Evolutionary conservation across 2,797 vertebrate genomes (phyloP).

Genomic region (Cuniculus paca): DNA sequence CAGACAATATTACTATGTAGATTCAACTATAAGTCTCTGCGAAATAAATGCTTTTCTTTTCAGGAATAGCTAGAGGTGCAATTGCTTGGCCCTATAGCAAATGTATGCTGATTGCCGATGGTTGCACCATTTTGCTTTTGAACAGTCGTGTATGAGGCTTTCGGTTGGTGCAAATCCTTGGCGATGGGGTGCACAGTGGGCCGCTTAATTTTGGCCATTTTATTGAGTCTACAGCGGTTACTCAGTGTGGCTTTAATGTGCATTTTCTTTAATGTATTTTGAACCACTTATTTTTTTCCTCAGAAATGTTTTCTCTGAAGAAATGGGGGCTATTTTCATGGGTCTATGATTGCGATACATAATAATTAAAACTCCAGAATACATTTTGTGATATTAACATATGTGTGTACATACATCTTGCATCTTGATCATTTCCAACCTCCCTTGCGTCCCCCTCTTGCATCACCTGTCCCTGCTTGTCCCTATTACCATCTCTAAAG

Average conservation of each 20-base stretch:
- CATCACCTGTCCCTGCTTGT: neutral
- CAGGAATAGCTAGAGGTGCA: neutral
- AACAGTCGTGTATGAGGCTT: neutral
- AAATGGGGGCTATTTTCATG: neutral
- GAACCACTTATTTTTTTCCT: neutral
- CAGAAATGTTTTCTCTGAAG: neutral
- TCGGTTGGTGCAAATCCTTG: too few species aligned
- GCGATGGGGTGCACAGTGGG: too few species aligned
- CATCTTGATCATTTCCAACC: neutral
- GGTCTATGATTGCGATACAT: neutral
- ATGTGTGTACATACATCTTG: neutral
- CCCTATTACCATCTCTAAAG: neutral
- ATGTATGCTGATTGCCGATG: neutral
- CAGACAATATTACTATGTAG: neutral
- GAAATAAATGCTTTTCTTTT: neutral
- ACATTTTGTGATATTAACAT: neutral
- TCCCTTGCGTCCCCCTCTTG: neutral
- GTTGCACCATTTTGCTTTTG: neutral
- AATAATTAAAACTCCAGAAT: too few species aligned
- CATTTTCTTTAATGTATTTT: neutral
- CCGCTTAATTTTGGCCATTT: neutral
- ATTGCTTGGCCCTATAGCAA: neutral
- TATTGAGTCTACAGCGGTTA: neutral
- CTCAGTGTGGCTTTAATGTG: neutral
- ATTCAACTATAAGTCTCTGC: neutral